Percentiles rank a stretch among this genome's conserved stretches.
These are phyloP conservation scores for Sanderia malayensis DNA, from an alignment of 30 jellyfish, hydroid and myxozoan genomes.

Conservation along the genomic window DNA sequence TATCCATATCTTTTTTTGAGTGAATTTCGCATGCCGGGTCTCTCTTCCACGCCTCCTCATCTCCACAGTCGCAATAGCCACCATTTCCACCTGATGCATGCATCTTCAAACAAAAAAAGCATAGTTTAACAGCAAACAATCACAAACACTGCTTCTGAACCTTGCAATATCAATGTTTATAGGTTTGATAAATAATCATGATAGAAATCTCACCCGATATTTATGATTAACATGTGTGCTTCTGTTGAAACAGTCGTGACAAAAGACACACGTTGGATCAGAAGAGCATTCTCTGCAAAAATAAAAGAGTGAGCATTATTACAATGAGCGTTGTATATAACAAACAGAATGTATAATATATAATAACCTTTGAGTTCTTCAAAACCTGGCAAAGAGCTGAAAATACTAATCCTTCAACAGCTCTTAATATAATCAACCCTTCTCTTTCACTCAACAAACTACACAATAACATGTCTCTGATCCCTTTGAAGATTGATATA, in stretches of 20 bases:
- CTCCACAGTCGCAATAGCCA: slow-evolving; percentile 99
- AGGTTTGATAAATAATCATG: neutral
- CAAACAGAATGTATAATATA: too few relatives aligned
- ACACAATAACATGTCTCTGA: too few relatives aligned
- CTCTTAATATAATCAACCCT: too few relatives aligned
- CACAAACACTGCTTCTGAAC: too few relatives aligned
- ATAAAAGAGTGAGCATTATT: neutral
- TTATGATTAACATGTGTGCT: slow-evolving; percentile 74
- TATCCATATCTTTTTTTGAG: slow-evolving; percentile 24
- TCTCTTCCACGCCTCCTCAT: slow-evolving; percentile 87
- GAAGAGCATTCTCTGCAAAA: slow-evolving; percentile 92
- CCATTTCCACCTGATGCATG: slow-evolving; percentile 94
- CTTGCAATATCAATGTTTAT: too few relatives aligned
- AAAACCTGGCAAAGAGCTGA: too few relatives aligned
- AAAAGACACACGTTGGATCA: slow-evolving; percentile 96
- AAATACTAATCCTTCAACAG: too few relatives aligned
- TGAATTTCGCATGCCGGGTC: slow-evolving; percentile 88
- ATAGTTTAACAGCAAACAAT: too few relatives aligned
- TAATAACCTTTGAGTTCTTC: too few relatives aligned
- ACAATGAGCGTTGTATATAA: too few relatives aligned
- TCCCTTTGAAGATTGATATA: too few relatives aligned
- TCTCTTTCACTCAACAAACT: too few relatives aligned
- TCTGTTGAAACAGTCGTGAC: slow-evolving; percentile 82
- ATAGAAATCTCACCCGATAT: slow-evolving; percentile 59
- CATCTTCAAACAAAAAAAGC: slow-evolving; percentile 42